A percentile compares a stretch with the other conserved stretches of the same genome.
Conservation (phyloP, 2,797 vertebrate genomes). For the Lophius americanus region DNA sequence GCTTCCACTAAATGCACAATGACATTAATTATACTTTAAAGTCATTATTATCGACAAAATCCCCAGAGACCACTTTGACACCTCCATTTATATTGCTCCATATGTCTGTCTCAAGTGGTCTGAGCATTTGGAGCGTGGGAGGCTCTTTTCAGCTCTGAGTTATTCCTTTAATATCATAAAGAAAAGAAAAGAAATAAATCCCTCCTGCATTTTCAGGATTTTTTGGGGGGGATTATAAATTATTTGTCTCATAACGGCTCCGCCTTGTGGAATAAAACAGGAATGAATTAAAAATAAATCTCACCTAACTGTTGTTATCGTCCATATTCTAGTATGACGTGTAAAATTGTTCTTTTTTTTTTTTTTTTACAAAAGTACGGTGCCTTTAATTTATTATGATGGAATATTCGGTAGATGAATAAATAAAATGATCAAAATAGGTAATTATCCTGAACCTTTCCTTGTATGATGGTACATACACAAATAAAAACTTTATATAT, state of each 20-base stretch:
- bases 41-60: background rate
- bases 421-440: background rate
- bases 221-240: background rate
- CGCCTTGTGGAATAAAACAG: conserved; percentile 50
- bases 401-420: background rate
- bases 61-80: background rate
- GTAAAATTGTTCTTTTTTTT: too few species aligned
- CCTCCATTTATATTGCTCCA: background rate
- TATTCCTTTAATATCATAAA: background rate
- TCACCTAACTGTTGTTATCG: background rate
- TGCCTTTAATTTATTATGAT: background rate
- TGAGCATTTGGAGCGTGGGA: background rate
- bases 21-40: too few species aligned
- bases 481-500: too few species aligned
- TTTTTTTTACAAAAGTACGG: background rate
- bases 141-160: background rate
- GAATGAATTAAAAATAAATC: background rate
- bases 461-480: too few species aligned
- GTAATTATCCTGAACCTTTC: too few species aligned
- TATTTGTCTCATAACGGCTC: conserved; percentile 40
- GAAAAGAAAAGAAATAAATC: conserved; percentile 5
- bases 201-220: conserved; percentile 2
- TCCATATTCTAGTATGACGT: background rate
- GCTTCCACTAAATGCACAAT: background rate
- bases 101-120: background rate